phyloP scores from a whole-genome alignment of 2,888 invertebrate species.

The Trissolcus brochymenae region DNA sequence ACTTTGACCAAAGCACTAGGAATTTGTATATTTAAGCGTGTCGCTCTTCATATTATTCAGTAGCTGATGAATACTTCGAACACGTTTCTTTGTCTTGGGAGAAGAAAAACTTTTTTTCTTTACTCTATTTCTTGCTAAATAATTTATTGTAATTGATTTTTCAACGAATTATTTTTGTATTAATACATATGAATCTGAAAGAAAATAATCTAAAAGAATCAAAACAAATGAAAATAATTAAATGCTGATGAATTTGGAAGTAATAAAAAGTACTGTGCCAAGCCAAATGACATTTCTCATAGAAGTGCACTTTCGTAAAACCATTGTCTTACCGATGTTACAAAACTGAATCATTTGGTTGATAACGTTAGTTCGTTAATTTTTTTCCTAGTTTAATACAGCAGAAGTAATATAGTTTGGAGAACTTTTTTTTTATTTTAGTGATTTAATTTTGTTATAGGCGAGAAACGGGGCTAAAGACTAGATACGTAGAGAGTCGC shows the following conservation, averaged over 20 bases:
- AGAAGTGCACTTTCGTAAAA: constrained; percentile 45
- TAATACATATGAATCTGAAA: constrained; percentile 28
- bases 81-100: constrained; percentile 27
- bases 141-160: constrained; percentile 43
- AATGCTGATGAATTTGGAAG: constrained; percentile 22
- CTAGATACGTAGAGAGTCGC: constrained; percentile 31
- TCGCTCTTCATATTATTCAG: constrained; percentile 48
- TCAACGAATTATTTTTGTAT: constrained; percentile 48
- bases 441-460: constrained; percentile 11
- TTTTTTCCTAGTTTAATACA: constrained; percentile 16
- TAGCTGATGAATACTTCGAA: constrained; percentile 31
- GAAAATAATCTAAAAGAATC: background rate
- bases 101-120: constrained; percentile 8
- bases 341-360: constrained; percentile 4
- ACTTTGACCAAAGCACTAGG: constrained; percentile 71
- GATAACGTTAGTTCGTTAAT: constrained; percentile 1
- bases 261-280: constrained; percentile 45
- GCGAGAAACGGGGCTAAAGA: constrained; percentile 22
- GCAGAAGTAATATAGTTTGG: constrained; percentile 7
- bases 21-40: constrained; percentile 64
- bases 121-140: constrained; percentile 26
- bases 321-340: constrained; percentile 40
- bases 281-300: constrained; percentile 15
- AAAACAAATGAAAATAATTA: constrained; percentile 13
- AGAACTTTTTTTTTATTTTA: constrained; percentile 7